Percentiles rank a stretch among this genome's conserved stretches.
Conservation (phyloP, 2,113 vertebrate genomes). For the Scophthalmus maximus region DNA sequence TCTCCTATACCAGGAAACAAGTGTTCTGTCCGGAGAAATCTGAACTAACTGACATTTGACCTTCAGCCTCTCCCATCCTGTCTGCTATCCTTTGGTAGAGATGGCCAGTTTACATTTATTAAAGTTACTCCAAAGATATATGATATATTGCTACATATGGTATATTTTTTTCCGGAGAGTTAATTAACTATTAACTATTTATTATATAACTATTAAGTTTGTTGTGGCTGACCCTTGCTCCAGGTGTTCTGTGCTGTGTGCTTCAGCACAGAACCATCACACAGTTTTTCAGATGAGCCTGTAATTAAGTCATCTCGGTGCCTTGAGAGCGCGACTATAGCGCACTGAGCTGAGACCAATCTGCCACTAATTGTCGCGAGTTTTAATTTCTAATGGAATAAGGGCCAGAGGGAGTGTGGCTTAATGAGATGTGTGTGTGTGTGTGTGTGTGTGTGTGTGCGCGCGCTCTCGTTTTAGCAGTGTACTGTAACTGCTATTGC, state of each 20-base stretch:
- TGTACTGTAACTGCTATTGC: constrained; percentile 72
- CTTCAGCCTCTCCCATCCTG: constrained; percentile 8
- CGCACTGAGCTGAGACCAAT: constrained; percentile 77
- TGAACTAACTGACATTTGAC: constrained; percentile 30
- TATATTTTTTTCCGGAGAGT: not conserved
- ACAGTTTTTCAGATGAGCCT: constrained; percentile 64
- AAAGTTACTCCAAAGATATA: not conserved
- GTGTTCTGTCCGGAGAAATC: constrained; percentile 10
- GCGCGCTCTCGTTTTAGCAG: constrained; percentile 56
- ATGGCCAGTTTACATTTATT: constrained; percentile 5
- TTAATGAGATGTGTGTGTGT: constrained; percentile 67
- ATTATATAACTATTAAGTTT: too few species aligned
- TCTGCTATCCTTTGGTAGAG: constrained; percentile 3
- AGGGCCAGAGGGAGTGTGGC: constrained; percentile 74
- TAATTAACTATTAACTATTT: constrained; percentile 4
- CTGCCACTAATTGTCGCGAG: constrained; percentile 78
- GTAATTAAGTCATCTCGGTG: constrained; percentile 80
- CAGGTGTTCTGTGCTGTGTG: constrained; percentile 39
- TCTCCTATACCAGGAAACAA: constrained; percentile 7
- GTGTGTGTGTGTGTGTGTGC: constrained; percentile 39
- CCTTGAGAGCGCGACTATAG: constrained; percentile 66
- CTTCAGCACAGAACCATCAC: constrained; percentile 23
- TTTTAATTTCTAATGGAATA: constrained; percentile 83
- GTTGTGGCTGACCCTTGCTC: constrained; percentile 27
- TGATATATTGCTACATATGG: too few species aligned